Base-by-base conservation (phyloP, 2,113 vertebrate species). In the Hassar affinis region DNA sequence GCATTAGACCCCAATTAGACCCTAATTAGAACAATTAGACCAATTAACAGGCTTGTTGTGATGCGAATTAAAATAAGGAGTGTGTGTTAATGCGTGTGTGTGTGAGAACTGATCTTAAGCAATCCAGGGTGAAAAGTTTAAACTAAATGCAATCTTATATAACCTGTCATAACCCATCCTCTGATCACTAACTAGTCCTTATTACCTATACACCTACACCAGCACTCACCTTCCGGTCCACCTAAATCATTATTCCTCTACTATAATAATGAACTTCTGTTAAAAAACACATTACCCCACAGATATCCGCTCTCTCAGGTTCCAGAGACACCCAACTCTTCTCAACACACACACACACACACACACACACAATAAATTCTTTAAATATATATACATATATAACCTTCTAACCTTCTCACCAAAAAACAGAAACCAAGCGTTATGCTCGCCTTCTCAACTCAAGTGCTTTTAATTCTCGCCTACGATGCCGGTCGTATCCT, bases 391-490 rank as follows among this genome's bases (percentile, higher is more conserved):
- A 57, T 49, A 33, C 8, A n/a, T 10, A 35, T 1, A 25, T 12
- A 54, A 30, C 47, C 27, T 51, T 64, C 18, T 12, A 18, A 30
- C 71, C 74, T 18, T 11, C 74, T 74, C 52, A 71, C 57, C n/a
- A n/a, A n/a, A n/a, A n/a, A n/a, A n/a, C n/a, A 12, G 42, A 79
- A 12, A 7, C 64, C 64, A 25, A 14, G 27, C 52, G 42, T 69
- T 59, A 27, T 62, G 56, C 30, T 69, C 64, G 74, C 59, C 76
- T 75, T 75, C 78, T 59, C 78, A 85, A 85, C 72, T 85, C 78
- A 74, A 84, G 76, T 33, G 83, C 78, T 80, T 61, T 72, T 84
- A 64, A 83, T 83, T 85, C 84, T 87, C 62, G 84, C 62, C 84
- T 83, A 87, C 86, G 85, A 81, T 78, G 84, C 27, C 11, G 62